Evolutionary conservation across 2,888 invertebrate genomes (phyloP).

Genomic region (Standfussiana lucernea): DNA sequence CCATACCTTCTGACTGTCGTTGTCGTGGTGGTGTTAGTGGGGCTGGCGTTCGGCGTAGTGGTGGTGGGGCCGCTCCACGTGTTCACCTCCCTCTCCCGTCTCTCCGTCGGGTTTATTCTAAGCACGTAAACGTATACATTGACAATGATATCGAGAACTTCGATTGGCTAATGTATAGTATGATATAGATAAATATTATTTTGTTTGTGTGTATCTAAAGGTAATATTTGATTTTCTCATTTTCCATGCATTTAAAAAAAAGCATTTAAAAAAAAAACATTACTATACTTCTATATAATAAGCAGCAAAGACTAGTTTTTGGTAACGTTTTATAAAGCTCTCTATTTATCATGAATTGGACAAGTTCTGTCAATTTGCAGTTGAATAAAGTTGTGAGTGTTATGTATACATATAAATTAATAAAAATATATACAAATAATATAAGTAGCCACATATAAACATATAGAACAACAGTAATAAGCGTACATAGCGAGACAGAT

Average conservation of each 20-base stretch:
- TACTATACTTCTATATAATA: not conserved
- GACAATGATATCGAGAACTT: slow-evolving; percentile 25
- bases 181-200: slow-evolving; percentile 3
- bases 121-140: slow-evolving; percentile 45
- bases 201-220: slow-evolving; percentile 7
- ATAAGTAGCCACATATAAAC: slow-evolving; percentile 48
- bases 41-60: slow-evolving; percentile 72
- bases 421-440: slow-evolving; percentile 43
- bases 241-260: slow-evolving; percentile 15
- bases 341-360: not conserved
- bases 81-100: slow-evolving; percentile 82
- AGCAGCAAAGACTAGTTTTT: not conserved
- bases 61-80: slow-evolving; percentile 79
- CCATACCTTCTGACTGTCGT: slow-evolving; percentile 84
- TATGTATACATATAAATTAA: slow-evolving; percentile 11
- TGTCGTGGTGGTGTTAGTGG: slow-evolving; percentile 76
- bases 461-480: slow-evolving; percentile 51
- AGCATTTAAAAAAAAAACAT: not conserved
- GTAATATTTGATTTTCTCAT: not conserved
- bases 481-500: slow-evolving; percentile 55
- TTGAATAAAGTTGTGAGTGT: not conserved
- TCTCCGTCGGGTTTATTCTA: slow-evolving; percentile 81
- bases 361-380: not conserved
- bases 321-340: not conserved
- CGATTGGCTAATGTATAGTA: not conserved